Evolutionary conservation across 30 jellyfish, hydroid and myxozoan species (phyloP).

Genomic region (Aurelia coerulea): DNA sequence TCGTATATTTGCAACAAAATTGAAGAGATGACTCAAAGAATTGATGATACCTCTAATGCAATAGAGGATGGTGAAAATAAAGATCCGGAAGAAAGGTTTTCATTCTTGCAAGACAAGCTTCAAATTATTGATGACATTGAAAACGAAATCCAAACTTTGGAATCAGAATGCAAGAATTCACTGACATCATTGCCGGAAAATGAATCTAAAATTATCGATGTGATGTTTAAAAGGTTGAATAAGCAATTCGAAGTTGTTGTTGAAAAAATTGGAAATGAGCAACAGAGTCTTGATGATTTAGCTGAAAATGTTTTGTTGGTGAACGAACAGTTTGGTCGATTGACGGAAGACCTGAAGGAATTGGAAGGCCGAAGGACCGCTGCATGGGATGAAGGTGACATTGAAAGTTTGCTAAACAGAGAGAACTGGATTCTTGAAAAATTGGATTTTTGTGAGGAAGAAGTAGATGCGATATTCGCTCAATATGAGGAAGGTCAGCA

Average conservation of each 20-base stretch:
- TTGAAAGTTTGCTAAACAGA: neutral
- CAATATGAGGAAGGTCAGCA: neutral
- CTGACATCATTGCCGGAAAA: conserved; percentile 30
- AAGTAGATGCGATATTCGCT: neutral
- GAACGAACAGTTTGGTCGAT: neutral
- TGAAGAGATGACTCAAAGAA: neutral
- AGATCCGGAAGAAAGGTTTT: conserved; percentile 2
- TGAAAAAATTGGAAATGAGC: conserved; percentile 23
- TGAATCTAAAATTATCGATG: conserved; percentile 13
- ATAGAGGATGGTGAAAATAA: neutral
- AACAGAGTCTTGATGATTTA: conserved; percentile 2
- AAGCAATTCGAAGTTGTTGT: conserved; percentile 13
- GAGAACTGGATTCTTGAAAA: neutral
- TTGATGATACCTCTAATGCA: neutral
- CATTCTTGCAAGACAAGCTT: neutral
- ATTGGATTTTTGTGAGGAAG: conserved; percentile 19
- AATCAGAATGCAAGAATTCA: conserved; percentile 5
- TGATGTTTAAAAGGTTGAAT: conserved; percentile 5
- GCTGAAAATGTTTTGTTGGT: neutral
- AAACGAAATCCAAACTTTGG: conserved; percentile 5
- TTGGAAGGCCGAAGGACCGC: neutral
- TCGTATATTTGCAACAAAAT: neutral
- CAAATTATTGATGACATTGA: conserved; percentile 9
- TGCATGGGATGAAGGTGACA: neutral
- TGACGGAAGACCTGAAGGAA: conserved; percentile 13